These are phyloP conservation scores for Erynnis tages DNA, from an alignment of 2,888 invertebrate species.

Conservation along the genomic window DNA sequence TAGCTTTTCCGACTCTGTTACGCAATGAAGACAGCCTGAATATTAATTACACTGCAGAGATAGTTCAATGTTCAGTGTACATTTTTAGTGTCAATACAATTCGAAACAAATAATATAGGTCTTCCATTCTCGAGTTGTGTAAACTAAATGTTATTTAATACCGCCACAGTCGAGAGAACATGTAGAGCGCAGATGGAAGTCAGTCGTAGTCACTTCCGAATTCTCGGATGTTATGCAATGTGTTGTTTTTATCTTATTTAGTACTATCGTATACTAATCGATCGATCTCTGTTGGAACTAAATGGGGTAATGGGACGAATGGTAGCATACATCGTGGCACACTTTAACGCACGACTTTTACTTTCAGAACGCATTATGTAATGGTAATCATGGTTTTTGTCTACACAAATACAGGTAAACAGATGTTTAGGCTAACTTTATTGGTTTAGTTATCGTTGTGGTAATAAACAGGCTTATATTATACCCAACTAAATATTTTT, in stretches of 20 bases:
- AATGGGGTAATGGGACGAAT: conserved; percentile 3
- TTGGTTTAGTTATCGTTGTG: not conserved
- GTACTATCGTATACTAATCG: conserved; percentile 1
- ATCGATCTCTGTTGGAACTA: not conserved
- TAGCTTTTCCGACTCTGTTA: no score
- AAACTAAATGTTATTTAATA: conserved; percentile 47
- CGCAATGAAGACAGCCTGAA: no score
- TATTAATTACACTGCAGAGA: no score
- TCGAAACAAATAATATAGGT: not conserved
- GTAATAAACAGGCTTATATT: no score
- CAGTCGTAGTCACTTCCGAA: conserved; percentile 66
- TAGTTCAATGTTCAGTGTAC: no score
- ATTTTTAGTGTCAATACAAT: not conserved
- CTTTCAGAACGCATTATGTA: not conserved
- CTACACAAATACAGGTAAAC: not conserved
- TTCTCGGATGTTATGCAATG: conserved; percentile 48
- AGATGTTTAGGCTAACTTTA: not conserved
- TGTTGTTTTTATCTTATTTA: conserved; percentile 28
- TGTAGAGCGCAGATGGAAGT: conserved; percentile 50
- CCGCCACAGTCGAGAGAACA: conserved; percentile 41
- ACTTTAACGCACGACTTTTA: not conserved
- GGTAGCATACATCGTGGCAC: conserved; percentile 1
- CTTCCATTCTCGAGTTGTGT: conserved; percentile 19
- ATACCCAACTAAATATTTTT: no score
- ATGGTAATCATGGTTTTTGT: not conserved